phyloP scores from a whole-genome alignment of 2,888 invertebrate species.

The Electrophaes corylata region DNA sequence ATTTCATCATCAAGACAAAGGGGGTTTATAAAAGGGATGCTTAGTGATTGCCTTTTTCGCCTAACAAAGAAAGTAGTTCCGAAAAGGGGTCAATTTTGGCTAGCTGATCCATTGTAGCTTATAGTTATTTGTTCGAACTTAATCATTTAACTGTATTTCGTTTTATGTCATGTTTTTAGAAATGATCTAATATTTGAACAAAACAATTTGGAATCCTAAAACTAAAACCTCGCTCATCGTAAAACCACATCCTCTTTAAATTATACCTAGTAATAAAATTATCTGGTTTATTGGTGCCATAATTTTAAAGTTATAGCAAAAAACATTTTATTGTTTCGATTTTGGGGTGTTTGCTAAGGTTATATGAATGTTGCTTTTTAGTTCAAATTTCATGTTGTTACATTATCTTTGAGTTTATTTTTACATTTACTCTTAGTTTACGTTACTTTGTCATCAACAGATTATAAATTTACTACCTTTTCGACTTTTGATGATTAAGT shows the following conservation, averaged over 20 bases:
- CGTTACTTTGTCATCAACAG: conserved; percentile 1
- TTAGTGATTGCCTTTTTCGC: conserved; percentile 37
- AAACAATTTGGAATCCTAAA: conserved; percentile 6
- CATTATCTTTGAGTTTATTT: conserved; percentile 14
- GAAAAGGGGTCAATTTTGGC: conserved; percentile 40
- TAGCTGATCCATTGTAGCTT: conserved; percentile 51
- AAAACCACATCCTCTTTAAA: conserved; percentile 6
- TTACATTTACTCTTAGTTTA: conserved; percentile 2
- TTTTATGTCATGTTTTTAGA: background rate
- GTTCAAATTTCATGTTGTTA: background rate
- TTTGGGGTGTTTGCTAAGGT: background rate
- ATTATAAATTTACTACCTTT: background rate
- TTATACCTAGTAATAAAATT: conserved; percentile 5
- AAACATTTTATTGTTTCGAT: background rate
- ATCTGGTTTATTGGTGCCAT: conserved; percentile 6
- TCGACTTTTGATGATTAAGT: conserved; percentile 4
- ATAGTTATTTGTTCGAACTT: conserved; percentile 24
- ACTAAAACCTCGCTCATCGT: background rate
- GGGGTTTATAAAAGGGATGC: conserved; percentile 32
- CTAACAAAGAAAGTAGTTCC: conserved; percentile 37
- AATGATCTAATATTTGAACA: background rate
- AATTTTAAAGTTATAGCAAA: background rate
- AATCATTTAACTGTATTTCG: conserved; percentile 1
- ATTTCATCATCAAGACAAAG: conserved; percentile 29
- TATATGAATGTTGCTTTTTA: background rate